phyloP scores from a whole-genome alignment of 1,140 invertebrate species.

The Hesperophylax magnus region DNA sequence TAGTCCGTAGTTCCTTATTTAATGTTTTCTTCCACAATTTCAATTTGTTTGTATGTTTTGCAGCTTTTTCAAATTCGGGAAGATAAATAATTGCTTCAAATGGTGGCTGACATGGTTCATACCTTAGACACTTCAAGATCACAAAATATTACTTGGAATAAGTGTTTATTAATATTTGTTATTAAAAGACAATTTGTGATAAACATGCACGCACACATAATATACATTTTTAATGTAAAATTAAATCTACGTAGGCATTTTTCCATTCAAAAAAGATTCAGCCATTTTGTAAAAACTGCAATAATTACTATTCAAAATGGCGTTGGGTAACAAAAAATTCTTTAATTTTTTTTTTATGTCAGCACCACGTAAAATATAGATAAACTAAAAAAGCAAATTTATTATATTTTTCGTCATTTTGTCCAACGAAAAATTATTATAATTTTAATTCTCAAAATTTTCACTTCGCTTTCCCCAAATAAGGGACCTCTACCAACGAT shows the following conservation, averaged over 20 bases:
- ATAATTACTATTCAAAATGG: constrained; percentile 4
- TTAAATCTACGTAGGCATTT: constrained; percentile 23
- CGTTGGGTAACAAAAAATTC: neutral
- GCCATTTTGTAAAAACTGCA: constrained; percentile 1
- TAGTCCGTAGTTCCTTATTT: neutral
- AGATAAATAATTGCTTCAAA: neutral
- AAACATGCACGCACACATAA: constrained; percentile 30
- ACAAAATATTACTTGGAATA: constrained; percentile 43
- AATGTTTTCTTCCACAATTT: too few relatives aligned
- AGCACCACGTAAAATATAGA: constrained; percentile 9
- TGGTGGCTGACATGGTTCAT: constrained; percentile 12
- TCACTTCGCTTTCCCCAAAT: constrained; percentile 21
- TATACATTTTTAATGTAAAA: constrained; percentile 6
- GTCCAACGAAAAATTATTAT: neutral
- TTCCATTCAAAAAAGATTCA: constrained; percentile 3
- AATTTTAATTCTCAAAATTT: neutral
- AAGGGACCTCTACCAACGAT: neutral
- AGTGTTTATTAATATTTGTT: constrained; percentile 25
- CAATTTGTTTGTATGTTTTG: too few relatives aligned
- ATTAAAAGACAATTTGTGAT: constrained; percentile 32
- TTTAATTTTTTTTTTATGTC: neutral
- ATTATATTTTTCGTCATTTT: constrained; percentile 15
- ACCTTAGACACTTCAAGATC: constrained; percentile 41
- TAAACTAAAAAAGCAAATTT: constrained; percentile 4
- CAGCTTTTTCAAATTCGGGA: too few relatives aligned